Evolutionary conservation across 2,797 vertebrate genomes (phyloP).

Genomic region (Tadarida brasiliensis): DNA sequence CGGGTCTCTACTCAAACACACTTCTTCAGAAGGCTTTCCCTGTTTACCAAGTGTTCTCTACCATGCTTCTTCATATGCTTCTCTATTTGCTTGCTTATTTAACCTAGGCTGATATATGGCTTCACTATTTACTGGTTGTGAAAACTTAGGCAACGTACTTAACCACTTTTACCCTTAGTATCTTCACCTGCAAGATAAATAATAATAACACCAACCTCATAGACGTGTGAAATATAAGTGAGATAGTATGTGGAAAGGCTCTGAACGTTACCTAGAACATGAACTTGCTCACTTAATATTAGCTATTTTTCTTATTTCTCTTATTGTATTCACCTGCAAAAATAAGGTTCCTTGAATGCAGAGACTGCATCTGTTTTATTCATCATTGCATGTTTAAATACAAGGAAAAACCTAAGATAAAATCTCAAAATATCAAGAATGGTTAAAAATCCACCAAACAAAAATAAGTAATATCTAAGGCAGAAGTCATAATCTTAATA

Average conservation of each 20-base stretch:
- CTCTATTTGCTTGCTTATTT: background rate
- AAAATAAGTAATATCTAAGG: background rate
- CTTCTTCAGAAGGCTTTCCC: background rate
- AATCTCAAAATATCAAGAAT: background rate
- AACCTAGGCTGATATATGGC: background rate
- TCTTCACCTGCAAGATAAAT: constrained; percentile 1
- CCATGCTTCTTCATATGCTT: background rate
- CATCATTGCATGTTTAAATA: background rate
- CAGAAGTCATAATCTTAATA: background rate
- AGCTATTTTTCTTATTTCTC: background rate
- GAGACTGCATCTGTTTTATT: background rate
- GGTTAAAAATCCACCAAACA: background rate
- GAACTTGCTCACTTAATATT: background rate
- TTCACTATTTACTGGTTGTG: background rate
- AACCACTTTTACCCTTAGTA: background rate
- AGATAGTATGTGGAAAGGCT: background rate
- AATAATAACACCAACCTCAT: background rate
- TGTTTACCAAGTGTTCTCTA: background rate
- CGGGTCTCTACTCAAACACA: background rate
- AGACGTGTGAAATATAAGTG: background rate
- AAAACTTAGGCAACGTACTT: background rate
- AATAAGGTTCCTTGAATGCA: background rate
- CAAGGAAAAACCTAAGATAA: background rate
- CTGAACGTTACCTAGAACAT: background rate
- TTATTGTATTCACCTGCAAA: background rate